Conservation (phyloP, 2,113 vertebrate genomes). For the Seriola quinqueradiata region DNA sequence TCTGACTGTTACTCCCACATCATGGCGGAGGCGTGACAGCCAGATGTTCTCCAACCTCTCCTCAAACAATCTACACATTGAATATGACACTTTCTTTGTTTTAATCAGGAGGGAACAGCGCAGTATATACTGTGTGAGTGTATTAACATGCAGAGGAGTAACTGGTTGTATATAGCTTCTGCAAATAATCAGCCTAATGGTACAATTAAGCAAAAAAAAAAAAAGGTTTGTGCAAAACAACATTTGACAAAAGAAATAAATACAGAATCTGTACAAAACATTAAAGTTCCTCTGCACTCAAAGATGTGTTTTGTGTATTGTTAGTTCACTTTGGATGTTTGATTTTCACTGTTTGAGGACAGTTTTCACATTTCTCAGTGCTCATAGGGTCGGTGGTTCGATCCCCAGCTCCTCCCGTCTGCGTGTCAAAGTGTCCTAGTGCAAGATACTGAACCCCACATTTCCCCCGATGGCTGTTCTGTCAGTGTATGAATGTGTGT, state of each 20-base stretch:
- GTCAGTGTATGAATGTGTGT: too few species aligned
- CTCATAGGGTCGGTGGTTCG: too few species aligned
- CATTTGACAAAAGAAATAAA: not conserved
- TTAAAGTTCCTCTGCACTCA: not conserved
- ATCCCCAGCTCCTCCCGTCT: too few species aligned
- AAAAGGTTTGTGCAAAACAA: not conserved
- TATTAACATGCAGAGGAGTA: not conserved
- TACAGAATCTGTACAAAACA: not conserved
- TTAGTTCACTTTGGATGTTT: too few species aligned
- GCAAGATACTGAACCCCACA: too few species aligned
- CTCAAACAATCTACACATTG: not conserved
- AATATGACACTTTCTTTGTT: conserved; percentile 13
- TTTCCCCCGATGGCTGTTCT: too few species aligned
- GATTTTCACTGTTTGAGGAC: not conserved
- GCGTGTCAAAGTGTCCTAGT: too few species aligned
- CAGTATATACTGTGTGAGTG: not conserved
- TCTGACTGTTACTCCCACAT: conserved; percentile 66
- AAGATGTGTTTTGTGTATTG: not conserved
- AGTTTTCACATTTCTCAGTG: not conserved
- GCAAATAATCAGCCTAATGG: not conserved
- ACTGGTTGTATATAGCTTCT: not conserved
- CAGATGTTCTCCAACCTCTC: conserved; percentile 50
- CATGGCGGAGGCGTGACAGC: conserved; percentile 65
- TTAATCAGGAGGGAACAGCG: not conserved
- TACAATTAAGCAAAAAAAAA: too few species aligned